Evolutionary conservation across 2,113 vertebrate genomes (phyloP).

Genomic region (Elaphurus davidianus): DNA sequence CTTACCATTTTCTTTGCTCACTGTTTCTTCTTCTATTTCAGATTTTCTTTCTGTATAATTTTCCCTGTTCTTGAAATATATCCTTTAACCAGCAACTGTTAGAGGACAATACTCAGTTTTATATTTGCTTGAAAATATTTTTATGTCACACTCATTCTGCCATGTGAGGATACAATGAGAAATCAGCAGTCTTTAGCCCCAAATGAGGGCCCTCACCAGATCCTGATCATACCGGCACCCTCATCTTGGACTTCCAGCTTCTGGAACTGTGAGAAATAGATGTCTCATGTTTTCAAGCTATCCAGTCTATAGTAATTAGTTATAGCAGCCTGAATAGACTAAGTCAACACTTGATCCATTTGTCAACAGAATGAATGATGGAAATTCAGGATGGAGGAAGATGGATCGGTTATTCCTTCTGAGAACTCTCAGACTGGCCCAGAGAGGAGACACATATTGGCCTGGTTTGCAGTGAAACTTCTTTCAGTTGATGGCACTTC

Average conservation of each 20-base stretch:
- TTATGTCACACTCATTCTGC: background rate
- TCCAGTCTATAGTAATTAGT: background rate
- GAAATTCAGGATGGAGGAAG: background rate
- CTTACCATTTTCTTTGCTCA: background rate
- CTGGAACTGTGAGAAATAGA: background rate
- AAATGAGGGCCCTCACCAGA: background rate
- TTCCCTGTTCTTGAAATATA: background rate
- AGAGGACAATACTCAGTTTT: background rate
- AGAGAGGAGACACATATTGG: background rate
- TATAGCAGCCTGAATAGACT: background rate
- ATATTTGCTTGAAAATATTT: conserved; percentile 16
- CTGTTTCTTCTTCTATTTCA: background rate
- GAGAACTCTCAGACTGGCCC: background rate
- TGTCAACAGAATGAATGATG: background rate
- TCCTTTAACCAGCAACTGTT: background rate
- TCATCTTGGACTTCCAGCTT: background rate
- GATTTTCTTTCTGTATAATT: background rate
- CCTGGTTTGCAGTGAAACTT: background rate
- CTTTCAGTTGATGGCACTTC: background rate
- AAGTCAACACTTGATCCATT: background rate
- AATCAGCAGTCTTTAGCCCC: background rate
- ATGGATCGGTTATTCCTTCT: background rate
- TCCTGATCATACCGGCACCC: background rate
- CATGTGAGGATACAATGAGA: background rate
- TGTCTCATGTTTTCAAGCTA: background rate